These are phyloP conservation scores for Schizotus pectinicornis DNA, from an alignment of 2,888 invertebrate genomes.

Conservation along the genomic window DNA sequence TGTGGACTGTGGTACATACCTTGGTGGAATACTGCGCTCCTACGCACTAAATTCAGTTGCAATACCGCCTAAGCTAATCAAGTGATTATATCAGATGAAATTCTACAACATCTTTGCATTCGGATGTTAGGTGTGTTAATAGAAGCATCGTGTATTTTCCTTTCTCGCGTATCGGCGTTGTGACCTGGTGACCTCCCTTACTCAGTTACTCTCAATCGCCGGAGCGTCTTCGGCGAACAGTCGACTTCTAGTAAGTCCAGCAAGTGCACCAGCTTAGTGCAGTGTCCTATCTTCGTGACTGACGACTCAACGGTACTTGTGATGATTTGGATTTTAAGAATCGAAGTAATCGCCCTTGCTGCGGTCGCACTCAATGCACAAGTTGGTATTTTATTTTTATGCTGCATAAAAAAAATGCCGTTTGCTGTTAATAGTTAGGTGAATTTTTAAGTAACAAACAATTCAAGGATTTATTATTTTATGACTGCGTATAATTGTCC, in stretches of 20 bases:
- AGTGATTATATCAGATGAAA: too few relatives aligned
- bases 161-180: slow-evolving; percentile 19
- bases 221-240: slow-evolving; percentile 21
- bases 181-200: slow-evolving; percentile 32
- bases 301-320: not conserved
- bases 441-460: too few relatives aligned
- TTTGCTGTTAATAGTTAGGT: too few relatives aligned
- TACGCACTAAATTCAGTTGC: too few relatives aligned
- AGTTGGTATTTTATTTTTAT: not conserved
- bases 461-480: too few relatives aligned
- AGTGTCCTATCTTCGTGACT: not conserved
- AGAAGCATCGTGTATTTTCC: not conserved
- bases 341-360: slow-evolving; percentile 2
- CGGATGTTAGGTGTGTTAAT: not conserved
- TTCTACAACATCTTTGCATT: too few relatives aligned
- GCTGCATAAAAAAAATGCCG: too few relatives aligned
- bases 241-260: slow-evolving; percentile 21
- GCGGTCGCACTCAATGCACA: not conserved
- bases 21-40: too few relatives aligned
- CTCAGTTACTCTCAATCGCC: slow-evolving; percentile 6
- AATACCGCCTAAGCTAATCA: too few relatives aligned
- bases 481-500: too few relatives aligned
- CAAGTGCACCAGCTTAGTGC: slow-evolving; percentile 1
- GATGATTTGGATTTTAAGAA: slow-evolving; percentile 7
- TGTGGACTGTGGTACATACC: not conserved